Conservation (phyloP, 2,113 vertebrate species). For the Gavia stellata region DNA sequence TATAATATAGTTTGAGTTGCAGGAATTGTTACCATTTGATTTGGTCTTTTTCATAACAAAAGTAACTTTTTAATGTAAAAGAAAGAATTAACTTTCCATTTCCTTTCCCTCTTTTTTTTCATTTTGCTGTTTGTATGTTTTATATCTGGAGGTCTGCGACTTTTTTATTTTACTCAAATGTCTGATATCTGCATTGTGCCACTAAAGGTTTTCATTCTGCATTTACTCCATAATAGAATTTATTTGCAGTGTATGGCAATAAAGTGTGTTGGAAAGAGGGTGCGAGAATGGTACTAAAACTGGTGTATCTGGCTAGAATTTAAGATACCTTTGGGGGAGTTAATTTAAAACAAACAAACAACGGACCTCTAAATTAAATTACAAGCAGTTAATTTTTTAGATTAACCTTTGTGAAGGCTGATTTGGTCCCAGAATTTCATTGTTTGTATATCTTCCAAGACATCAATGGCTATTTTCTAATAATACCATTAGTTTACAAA, state of each 20-base stretch:
- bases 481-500: background rate
- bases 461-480: background rate
- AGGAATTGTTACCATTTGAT: slow-evolving; percentile 23
- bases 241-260: background rate
- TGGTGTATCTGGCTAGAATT: background rate
- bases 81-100: background rate
- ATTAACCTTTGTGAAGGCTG: background rate
- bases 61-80: background rate
- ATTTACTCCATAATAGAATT: background rate
- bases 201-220: background rate
- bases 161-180: background rate
- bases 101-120: background rate
- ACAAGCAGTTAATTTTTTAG: background rate
- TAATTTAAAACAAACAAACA: background rate
- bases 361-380: background rate
- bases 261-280: background rate
- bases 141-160: background rate
- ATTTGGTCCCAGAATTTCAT: background rate
- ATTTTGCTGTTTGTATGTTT: background rate
- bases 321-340: background rate
- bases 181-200: background rate
- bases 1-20: background rate
- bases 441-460: background rate
- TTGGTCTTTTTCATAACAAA: background rate
- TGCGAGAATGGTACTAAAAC: background rate